A percentile compares a stretch with the other conserved stretches of the same genome.
Conservation (phyloP, 2,797 vertebrate species). For the Eulemur coronatus region DNA sequence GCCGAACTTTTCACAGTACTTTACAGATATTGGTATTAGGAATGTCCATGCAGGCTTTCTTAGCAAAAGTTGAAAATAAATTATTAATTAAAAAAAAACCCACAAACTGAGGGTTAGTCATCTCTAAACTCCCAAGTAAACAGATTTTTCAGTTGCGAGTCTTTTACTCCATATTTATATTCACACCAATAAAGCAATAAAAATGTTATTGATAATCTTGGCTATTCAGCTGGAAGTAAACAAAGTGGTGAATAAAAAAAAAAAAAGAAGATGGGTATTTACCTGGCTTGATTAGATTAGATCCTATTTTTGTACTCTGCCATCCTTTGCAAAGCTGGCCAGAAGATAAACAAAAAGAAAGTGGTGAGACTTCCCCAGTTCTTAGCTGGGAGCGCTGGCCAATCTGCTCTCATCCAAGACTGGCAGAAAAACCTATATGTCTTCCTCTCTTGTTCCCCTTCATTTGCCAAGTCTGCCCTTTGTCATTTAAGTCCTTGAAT, state of each 20-base stretch:
- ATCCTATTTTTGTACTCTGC: neutral
- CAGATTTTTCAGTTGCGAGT: neutral
- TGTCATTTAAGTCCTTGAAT: neutral
- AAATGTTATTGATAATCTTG: neutral
- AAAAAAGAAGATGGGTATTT: neutral
- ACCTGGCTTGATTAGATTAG: neutral
- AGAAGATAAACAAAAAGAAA: neutral
- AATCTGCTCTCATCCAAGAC: neutral
- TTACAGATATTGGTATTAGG: neutral
- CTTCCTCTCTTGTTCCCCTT: neutral
- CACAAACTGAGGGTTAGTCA: neutral
- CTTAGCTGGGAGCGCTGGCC: neutral
- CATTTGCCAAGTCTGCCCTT: neutral
- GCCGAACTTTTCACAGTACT: neutral
- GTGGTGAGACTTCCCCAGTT: neutral
- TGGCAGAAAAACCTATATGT: neutral
- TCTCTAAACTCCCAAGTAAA: neutral
- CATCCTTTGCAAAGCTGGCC: neutral
- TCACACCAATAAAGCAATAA: neutral
- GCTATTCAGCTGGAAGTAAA: neutral
- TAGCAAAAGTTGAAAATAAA: constrained; percentile 10
- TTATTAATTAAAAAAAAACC: neutral
- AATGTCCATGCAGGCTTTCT: neutral
- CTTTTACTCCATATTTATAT: neutral
- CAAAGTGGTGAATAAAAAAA: neutral